Evolutionary conservation across 2,113 vertebrate genomes (phyloP).

Genomic region (Tragelaphus buxtoni): DNA sequence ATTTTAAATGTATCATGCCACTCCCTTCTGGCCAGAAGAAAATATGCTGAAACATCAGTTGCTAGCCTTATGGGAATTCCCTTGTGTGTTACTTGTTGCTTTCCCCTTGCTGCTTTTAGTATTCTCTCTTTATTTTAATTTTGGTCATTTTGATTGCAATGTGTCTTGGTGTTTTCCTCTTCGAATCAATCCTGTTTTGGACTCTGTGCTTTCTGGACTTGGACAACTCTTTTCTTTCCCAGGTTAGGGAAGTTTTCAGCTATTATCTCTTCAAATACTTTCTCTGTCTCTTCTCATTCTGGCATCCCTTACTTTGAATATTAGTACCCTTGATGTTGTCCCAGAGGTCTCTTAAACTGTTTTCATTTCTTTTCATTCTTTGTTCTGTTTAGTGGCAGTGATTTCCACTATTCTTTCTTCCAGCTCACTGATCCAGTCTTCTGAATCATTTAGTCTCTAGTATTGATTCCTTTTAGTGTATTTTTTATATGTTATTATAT

Average conservation of each 20-base stretch:
- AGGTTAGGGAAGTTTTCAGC: background rate
- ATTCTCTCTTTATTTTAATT: background rate
- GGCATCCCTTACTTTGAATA: background rate
- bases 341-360: background rate
- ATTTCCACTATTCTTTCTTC: background rate
- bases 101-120: no score
- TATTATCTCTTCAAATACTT: background rate
- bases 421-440: background rate
- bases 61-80: background rate
- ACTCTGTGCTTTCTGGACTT: background rate
- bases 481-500: background rate
- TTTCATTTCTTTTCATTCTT: background rate
- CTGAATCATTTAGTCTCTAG: background rate
- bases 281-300: background rate
- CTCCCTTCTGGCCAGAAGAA: background rate
- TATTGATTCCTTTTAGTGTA: background rate
- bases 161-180: background rate
- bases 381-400: background rate
- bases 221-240: background rate
- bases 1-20: background rate
- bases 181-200: background rate
- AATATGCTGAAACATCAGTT: background rate
- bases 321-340: background rate
- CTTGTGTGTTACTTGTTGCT: background rate
- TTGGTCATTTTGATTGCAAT: background rate